phyloP scores from a whole-genome alignment of 2,113 vertebrate species.

The Corythornis madagascariensis region DNA sequence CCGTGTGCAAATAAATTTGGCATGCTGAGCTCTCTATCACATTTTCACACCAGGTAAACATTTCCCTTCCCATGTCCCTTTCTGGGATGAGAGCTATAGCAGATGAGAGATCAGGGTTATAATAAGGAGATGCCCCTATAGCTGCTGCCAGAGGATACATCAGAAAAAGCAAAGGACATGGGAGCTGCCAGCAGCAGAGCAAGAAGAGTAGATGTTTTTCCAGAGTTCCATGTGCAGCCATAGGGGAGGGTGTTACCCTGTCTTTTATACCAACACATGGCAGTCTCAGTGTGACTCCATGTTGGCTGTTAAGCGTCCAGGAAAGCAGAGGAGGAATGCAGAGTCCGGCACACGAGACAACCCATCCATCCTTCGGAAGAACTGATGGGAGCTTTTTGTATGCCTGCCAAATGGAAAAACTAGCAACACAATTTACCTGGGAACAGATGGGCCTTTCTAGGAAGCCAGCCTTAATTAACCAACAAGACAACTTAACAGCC shows the following conservation, averaged over 20 bases:
- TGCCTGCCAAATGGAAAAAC: not conserved
- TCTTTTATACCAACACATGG: not conserved
- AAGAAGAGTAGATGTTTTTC: not conserved
- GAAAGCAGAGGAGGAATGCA: not conserved
- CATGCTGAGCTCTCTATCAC: fast-evolving
- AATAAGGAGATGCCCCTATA: not conserved
- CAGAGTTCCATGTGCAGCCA: not conserved
- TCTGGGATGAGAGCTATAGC: not conserved
- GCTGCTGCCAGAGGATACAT: not conserved
- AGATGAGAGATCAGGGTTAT: not conserved
- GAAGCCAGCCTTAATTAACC: conserved; percentile 64
- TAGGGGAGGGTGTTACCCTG: not conserved
- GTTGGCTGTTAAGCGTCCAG: not conserved
- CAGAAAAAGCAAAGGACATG: not conserved
- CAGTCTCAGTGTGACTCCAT: not conserved
- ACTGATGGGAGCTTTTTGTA: not conserved
- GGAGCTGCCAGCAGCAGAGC: not conserved
- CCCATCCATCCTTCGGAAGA: not conserved
- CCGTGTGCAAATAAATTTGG: fast-evolving
- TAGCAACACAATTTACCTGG: conserved; percentile 33
- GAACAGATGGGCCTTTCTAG: conserved; percentile 58
- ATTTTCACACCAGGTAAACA: not conserved
- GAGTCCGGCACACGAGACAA: not conserved
- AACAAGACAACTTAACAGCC: conserved; percentile 11
- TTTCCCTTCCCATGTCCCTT: not conserved